Base-by-base conservation (phyloP, 1,140 invertebrate species). In the Pogonomyrmex barbatus region DNA sequence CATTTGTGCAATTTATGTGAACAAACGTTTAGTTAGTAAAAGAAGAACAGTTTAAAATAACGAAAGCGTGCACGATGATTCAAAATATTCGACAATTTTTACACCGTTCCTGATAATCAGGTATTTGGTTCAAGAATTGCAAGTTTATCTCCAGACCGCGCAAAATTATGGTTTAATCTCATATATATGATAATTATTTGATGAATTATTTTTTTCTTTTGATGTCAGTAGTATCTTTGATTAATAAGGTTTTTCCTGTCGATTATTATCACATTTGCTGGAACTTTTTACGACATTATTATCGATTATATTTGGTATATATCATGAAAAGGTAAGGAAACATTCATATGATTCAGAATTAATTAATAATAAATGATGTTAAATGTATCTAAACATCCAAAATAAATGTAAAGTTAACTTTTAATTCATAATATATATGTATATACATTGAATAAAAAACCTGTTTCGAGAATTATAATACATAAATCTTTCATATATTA, bases 251-350 rank as follows among this genome's bases (percentile, higher is more conserved):
- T 24, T n/a, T 3, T 56, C 1, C 1, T 30, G 8, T 8, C 0
- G 17, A 12, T 0, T 24, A 45, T 2, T 24, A 65, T 0, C 0
- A 24, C 3, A 24, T 78, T 50, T 50, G 4, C 30, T 65, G 30
- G 39, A 65, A 0, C 0, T 50, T 2, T 6, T 39, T 10, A 14
- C 0, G 33, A 47, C 45, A 12, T 24, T 65, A 65, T 24, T 65
- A 2, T 50, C 60, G 65, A 36, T 65, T 5, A 14, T 65, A 8
- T 12, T 65, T 50, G 45, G 45, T 52, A 1, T 39, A 8, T 78
- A 78, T n/a, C 9, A 63, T n/a, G 10, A 78, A 14, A 47, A 78
- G 76, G 76, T 78, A 65, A 60, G 45, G 17, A 36, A n/a, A 36
- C 14, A 9, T 6, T 14, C 50, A 30, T 47, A 47, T n/a, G 33